phyloP scores from a whole-genome alignment of 1,140 invertebrate species.

The Apolygus lucorum region DNA sequence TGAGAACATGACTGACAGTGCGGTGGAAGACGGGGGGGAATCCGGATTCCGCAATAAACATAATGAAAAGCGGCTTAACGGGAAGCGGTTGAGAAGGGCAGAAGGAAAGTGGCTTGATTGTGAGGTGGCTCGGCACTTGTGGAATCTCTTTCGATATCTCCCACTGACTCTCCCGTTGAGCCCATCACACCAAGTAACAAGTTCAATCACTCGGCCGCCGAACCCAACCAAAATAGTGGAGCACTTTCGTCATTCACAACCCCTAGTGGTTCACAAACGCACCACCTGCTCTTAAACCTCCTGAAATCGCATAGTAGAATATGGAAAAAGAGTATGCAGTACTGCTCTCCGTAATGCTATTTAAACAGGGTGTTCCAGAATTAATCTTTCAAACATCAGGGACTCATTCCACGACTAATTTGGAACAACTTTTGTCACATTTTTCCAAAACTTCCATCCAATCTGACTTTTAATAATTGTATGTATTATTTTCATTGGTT shows the following conservation, averaged over 20 bases:
- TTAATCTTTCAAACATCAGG: too few relatives aligned
- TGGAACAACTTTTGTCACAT: too few relatives aligned
- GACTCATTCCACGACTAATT: too few relatives aligned
- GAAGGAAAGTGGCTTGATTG: conserved; percentile 12
- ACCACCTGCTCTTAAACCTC: neutral
- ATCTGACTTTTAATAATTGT: too few relatives aligned
- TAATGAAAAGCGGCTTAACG: neutral
- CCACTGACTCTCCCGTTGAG: neutral
- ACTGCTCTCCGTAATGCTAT: too few relatives aligned
- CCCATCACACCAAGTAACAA: neutral
- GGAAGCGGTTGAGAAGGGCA: neutral
- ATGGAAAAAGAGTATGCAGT: too few relatives aligned
- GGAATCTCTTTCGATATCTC: conserved; percentile 10
- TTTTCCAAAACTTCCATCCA: too few relatives aligned
- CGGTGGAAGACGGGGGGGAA: neutral
- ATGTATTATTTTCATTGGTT: too few relatives aligned
- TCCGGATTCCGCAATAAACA: neutral
- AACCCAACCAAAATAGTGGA: neutral
- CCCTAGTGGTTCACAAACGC: neutral
- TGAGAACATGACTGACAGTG: neutral
- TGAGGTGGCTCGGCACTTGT: conserved; percentile 10
- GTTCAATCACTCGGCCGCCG: neutral
- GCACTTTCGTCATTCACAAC: neutral
- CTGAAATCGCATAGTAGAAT: too few relatives aligned
- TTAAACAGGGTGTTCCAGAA: too few relatives aligned